Percentiles rank a stretch among this genome's conserved stretches.
Conservation (phyloP, 2,113 vertebrate genomes). For the Genyomyrus donnyi region DNA sequence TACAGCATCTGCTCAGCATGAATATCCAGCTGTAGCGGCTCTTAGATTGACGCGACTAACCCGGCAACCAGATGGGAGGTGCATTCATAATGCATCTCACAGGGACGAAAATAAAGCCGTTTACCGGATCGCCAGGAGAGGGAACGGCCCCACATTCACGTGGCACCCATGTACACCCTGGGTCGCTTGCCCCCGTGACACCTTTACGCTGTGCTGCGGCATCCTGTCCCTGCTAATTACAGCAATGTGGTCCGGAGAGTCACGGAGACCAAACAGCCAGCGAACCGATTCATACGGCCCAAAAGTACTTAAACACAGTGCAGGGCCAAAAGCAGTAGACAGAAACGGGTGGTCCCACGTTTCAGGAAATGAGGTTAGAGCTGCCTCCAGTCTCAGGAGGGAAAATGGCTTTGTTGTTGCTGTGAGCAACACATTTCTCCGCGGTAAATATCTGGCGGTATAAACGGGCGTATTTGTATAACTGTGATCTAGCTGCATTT, state of each 20-base stretch:
- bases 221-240: not conserved
- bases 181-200: not conserved
- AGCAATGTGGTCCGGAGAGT: not conserved
- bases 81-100: not conserved
- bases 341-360: not conserved
- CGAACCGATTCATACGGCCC: not conserved
- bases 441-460: not conserved
- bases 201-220: not conserved
- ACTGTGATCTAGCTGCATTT: not conserved
- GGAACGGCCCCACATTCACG: not conserved
- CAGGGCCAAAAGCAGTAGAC: not conserved
- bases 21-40: not conserved
- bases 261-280: not conserved
- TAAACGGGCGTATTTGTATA: not conserved
- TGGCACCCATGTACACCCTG: not conserved
- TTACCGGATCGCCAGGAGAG: not conserved
- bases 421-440: not conserved
- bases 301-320: not conserved
- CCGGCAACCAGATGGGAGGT: not conserved
- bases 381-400: not conserved
- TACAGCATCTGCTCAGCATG: slow-evolving; percentile 15
- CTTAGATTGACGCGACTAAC: not conserved
- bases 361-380: not conserved
- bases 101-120: not conserved
- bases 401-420: not conserved